Percentiles rank a stretch among this genome's conserved stretches.
Evolutionary conservation across 2,113 vertebrate genomes (phyloP).

Genomic region (Stomatorhinus ivindoensis): DNA sequence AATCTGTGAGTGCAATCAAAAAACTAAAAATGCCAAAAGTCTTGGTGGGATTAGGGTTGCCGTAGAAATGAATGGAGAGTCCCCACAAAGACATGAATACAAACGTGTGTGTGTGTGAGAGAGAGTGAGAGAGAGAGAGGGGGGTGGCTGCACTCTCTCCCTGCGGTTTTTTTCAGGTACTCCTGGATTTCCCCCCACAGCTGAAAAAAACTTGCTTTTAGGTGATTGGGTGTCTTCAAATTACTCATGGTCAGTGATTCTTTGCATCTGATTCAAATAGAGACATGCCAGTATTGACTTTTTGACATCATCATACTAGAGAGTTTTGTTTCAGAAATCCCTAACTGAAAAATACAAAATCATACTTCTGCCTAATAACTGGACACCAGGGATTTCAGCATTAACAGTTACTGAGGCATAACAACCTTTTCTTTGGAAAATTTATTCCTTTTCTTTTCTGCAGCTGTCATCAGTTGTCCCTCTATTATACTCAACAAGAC

Average conservation of each 20-base stretch:
- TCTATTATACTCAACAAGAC: not conserved
- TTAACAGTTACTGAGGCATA: not conserved
- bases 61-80: too few relatives aligned
- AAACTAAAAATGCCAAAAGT: too few relatives aligned
- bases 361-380: not conserved
- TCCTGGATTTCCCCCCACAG: not conserved
- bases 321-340: not conserved
- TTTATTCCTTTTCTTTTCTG: not conserved
- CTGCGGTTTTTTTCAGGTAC: not conserved
- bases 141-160: too few relatives aligned
- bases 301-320: not conserved
- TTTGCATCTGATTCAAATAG: not conserved
- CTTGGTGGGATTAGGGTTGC: too few relatives aligned
- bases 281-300: not conserved
- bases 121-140: too few relatives aligned
- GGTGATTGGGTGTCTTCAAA: not conserved
- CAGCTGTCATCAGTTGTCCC: not conserved
- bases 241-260: not conserved
- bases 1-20: too few relatives aligned
- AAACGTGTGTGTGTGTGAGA: too few relatives aligned
- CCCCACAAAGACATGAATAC: too few relatives aligned
- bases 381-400: not conserved
- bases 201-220: not conserved
- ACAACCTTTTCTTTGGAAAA: not conserved
- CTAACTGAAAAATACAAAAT: not conserved